phyloP scores from a whole-genome alignment of 1,140 invertebrate species.

The Charaxes varanes region DNA sequence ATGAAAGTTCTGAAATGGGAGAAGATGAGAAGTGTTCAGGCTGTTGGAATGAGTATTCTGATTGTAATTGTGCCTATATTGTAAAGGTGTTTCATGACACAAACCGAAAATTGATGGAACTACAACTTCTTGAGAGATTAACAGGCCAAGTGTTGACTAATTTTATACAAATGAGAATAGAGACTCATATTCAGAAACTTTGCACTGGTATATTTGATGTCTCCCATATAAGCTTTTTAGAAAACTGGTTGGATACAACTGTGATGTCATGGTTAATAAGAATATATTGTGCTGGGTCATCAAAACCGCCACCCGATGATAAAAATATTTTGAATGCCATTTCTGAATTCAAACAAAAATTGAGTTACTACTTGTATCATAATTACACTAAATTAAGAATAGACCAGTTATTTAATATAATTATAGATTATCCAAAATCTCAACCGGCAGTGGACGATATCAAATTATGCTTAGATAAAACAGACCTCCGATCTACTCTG shows the following conservation, averaged over 20 bases:
- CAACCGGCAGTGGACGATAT: slow-evolving; percentile 94
- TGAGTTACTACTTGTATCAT: slow-evolving; percentile 91
- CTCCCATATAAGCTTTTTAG: slow-evolving; percentile 81
- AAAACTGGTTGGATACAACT: slow-evolving; percentile 89
- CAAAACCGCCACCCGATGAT: slow-evolving; percentile 70
- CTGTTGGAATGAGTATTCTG: slow-evolving; percentile 79
- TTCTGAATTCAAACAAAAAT: slow-evolving; percentile 83
- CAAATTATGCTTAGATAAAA: slow-evolving; percentile 88
- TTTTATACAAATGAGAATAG: slow-evolving; percentile 87
- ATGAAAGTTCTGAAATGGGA: slow-evolving; percentile 71
- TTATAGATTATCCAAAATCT: slow-evolving; percentile 97
- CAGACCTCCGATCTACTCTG: slow-evolving; percentile 86
- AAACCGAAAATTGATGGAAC: slow-evolving; percentile 83
- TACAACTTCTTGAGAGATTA: slow-evolving; percentile 86
- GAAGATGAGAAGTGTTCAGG: slow-evolving; percentile 79
- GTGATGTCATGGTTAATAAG: slow-evolving; percentile 88
- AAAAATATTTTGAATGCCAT: slow-evolving; percentile 76
- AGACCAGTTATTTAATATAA: slow-evolving; percentile 95
- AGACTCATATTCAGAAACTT: slow-evolving; percentile 84
- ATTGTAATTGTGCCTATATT: slow-evolving; percentile 84
- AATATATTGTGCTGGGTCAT: slow-evolving; percentile 82
- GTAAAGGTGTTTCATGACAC: slow-evolving; percentile 85
- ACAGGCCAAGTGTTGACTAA: slow-evolving; percentile 87
- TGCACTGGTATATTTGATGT: slow-evolving; percentile 90
- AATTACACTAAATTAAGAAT: slow-evolving; percentile 92